These are phyloP conservation scores for Chelonia mydas DNA, from an alignment of 2,797 vertebrate species.

Conservation along the genomic window DNA sequence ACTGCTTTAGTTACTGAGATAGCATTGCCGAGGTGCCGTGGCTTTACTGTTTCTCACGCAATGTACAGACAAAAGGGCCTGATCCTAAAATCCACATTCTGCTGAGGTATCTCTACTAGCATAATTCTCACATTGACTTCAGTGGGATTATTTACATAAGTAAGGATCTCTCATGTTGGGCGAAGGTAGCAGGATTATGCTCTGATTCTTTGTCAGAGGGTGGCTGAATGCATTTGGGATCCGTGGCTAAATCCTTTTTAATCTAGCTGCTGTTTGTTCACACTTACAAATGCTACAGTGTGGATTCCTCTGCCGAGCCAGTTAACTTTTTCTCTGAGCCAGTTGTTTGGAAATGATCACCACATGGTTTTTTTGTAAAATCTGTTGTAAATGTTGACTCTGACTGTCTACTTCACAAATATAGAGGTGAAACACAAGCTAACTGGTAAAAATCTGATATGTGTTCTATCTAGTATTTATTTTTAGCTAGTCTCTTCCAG, in stretches of 20 bases:
- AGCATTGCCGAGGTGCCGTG: fast-evolving
- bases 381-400: neutral
- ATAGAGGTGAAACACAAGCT: neutral
- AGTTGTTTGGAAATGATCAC: neutral
- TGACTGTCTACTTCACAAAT: neutral
- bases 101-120: neutral
- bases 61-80: fast-evolving
- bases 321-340: neutral
- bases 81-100: neutral
- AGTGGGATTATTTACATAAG: neutral
- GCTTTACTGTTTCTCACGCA: neutral
- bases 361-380: neutral
- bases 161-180: fast-evolving
- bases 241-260: neutral
- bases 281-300: fast-evolving
- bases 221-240: neutral
- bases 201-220: neutral
- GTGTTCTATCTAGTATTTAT: neutral
- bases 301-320: neutral
- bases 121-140: neutral
- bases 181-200: neutral
- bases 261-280: neutral
- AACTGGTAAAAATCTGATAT: neutral
- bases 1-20: slow-evolving; percentile 6
- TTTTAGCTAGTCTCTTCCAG: neutral